phyloP scores from a whole-genome alignment of 2,888 invertebrate genomes.

The Lasioglossum figueresi region DNA sequence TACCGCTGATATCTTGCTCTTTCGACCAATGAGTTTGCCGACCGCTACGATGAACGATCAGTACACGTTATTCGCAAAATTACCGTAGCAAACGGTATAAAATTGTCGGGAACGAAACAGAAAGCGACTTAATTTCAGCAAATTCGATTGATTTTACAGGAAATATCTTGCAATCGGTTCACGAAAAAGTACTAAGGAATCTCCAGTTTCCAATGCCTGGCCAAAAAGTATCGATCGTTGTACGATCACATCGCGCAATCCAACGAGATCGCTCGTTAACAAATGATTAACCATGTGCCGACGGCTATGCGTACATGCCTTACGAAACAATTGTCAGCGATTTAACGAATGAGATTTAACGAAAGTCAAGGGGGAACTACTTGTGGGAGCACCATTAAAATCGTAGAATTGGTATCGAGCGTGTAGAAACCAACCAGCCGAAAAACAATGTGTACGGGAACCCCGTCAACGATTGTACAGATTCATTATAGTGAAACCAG shows the following conservation, averaged over 20 bases:
- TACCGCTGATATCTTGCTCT: too few relatives aligned
- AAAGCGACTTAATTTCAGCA: background rate
- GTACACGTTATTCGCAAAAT: background rate
- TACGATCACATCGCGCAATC: background rate
- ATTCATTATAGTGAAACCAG: constrained; percentile 42
- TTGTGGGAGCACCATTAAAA: constrained; percentile 18
- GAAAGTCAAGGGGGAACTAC: constrained; percentile 16
- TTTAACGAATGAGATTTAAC: background rate
- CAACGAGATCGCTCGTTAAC: constrained; percentile 8
- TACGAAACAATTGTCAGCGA: constrained; percentile 36
- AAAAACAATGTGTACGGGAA: constrained; percentile 1
- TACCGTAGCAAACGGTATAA: background rate
- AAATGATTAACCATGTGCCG: constrained; percentile 25
- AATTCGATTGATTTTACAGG: background rate
- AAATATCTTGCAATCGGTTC: background rate
- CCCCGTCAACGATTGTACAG: constrained; percentile 33
- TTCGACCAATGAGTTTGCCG: too few relatives aligned
- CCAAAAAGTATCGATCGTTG: background rate
- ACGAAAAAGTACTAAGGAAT: background rate
- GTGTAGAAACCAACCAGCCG: background rate
- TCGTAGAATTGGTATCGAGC: constrained; percentile 15
- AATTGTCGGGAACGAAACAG: background rate
- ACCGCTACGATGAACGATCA: too few relatives aligned
- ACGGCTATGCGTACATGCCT: constrained; percentile 56
- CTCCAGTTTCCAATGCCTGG: background rate